These are phyloP conservation scores for Leptopilina clavipes DNA, from an alignment of 1,140 invertebrate genomes.

Conservation along the genomic window DNA sequence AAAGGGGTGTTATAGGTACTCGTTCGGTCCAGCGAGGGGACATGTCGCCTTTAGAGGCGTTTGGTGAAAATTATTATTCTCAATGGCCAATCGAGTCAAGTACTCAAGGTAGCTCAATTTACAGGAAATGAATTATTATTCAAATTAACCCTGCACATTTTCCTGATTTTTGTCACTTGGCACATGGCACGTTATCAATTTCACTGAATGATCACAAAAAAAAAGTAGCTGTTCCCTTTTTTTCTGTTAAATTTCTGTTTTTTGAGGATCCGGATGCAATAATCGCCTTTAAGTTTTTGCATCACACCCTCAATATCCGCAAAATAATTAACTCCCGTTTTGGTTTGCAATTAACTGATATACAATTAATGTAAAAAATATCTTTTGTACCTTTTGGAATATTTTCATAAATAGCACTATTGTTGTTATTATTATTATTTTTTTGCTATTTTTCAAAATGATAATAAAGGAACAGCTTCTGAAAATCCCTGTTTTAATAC, in stretches of 20 bases:
- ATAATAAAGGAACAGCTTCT: neutral
- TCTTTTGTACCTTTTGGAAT: too few relatives aligned
- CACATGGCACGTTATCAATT: slow-evolving; percentile 10
- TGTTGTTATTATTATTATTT: too few relatives aligned
- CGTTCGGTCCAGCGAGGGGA: slow-evolving; percentile 24
- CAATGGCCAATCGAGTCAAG: slow-evolving; percentile 22
- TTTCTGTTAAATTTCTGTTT: neutral
- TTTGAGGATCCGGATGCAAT: too few relatives aligned
- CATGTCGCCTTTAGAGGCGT: slow-evolving; percentile 22
- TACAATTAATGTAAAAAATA: too few relatives aligned
- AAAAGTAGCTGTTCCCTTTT: neutral
- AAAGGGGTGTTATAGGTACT: slow-evolving; percentile 12
- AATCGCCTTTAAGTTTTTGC: too few relatives aligned
- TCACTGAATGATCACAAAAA: neutral
- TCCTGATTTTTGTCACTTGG: neutral
- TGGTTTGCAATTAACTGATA: too few relatives aligned
- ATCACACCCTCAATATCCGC: too few relatives aligned
- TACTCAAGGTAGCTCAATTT: neutral
- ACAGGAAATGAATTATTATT: neutral
- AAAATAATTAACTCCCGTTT: too few relatives aligned
- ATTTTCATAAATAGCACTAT: too few relatives aligned
- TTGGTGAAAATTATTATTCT: slow-evolving; percentile 22
- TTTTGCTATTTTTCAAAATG: too few relatives aligned
- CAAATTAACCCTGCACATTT: slow-evolving; percentile 1
- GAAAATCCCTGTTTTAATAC: neutral